Percentiles rank a stretch among this genome's conserved stretches.
Conservation (phyloP, 2,797 vertebrate genomes). For the Acanthurus tractus region DNA sequence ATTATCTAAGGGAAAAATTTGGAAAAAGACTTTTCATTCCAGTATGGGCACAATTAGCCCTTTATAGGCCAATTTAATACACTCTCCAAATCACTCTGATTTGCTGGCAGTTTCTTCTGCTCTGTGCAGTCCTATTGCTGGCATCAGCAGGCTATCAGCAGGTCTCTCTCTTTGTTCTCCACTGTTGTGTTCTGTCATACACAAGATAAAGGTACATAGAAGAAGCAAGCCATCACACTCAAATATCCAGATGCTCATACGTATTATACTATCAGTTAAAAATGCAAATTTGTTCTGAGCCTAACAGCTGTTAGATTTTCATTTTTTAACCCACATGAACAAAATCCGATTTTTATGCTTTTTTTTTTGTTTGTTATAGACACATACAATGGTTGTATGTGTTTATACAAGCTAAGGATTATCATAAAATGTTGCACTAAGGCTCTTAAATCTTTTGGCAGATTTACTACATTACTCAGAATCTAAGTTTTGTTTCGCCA, state of each 20-base stretch:
- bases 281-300: slow-evolving; percentile 35
- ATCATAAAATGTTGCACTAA: slow-evolving; percentile 44
- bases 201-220: slow-evolving; percentile 57
- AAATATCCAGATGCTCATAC: slow-evolving; percentile 57
- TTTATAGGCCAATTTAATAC: slow-evolving; percentile 72
- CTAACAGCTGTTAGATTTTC: slow-evolving; percentile 53
- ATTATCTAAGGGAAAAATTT: slow-evolving; percentile 58
- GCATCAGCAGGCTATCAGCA: slow-evolving; percentile 71
- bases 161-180: slow-evolving; percentile 72
- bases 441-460: slow-evolving; percentile 42
- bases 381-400: slow-evolving; percentile 23
- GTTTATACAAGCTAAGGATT: slow-evolving; percentile 49
- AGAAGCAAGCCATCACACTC: slow-evolving; percentile 27
- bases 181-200: slow-evolving; percentile 62
- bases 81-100: slow-evolving; percentile 66
- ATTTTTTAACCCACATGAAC: slow-evolving; percentile 27
- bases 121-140: slow-evolving; percentile 59
- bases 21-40: slow-evolving; percentile 54
- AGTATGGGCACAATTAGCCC: slow-evolving; percentile 67
- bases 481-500: neutral
- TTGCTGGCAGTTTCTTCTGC: slow-evolving; percentile 67
- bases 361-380: slow-evolving; percentile 43
- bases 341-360: slow-evolving; percentile 28
- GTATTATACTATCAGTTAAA: slow-evolving; percentile 41
- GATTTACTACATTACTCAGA: slow-evolving; percentile 40